Conservation (phyloP, 2,888 invertebrate genomes). For the Dendrolimus pini region DNA sequence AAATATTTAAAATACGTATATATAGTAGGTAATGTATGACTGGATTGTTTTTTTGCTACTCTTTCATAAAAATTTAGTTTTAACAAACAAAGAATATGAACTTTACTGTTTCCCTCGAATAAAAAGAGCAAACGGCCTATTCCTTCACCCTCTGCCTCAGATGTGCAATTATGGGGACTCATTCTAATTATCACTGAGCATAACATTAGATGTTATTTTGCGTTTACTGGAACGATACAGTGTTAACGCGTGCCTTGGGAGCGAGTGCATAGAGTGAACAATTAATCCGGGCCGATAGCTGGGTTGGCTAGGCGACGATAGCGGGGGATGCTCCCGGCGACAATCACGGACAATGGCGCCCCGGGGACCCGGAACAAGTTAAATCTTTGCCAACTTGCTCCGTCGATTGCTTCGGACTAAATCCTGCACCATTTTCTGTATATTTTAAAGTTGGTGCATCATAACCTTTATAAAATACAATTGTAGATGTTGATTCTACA, state of each 20-base stretch:
- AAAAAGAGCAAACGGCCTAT: no score
- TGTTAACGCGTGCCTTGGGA: slow-evolving; percentile 66
- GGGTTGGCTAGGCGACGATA: slow-evolving; percentile 19
- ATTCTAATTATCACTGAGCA: slow-evolving; percentile 51
- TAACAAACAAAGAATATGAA: no score
- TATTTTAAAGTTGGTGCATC: background rate
- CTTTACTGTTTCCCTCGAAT: no score
- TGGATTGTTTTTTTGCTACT: no score
- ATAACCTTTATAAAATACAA: background rate
- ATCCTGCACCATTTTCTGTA: background rate
- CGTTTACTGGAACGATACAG: slow-evolving; percentile 50
- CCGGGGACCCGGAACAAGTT: slow-evolving; percentile 63
- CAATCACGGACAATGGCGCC: slow-evolving; percentile 66
- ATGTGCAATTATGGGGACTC: slow-evolving; percentile 15
- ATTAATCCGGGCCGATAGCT: slow-evolving; percentile 48
- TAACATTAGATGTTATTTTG: slow-evolving; percentile 67
- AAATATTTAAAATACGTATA: no score
- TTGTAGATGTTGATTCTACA: background rate
- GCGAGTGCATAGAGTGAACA: slow-evolving; percentile 55
- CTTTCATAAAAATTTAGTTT: no score
- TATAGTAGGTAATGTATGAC: no score
- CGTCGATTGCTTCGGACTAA: slow-evolving; percentile 5
- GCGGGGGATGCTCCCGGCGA: slow-evolving; percentile 47
- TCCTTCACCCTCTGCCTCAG: background rate
- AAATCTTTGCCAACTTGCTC: slow-evolving; percentile 65